Evolutionary conservation across 2,113 vertebrate genomes (phyloP), one percentile per base, ranked within the genome.

Genomic region (Halichoerus grypus): DNA sequence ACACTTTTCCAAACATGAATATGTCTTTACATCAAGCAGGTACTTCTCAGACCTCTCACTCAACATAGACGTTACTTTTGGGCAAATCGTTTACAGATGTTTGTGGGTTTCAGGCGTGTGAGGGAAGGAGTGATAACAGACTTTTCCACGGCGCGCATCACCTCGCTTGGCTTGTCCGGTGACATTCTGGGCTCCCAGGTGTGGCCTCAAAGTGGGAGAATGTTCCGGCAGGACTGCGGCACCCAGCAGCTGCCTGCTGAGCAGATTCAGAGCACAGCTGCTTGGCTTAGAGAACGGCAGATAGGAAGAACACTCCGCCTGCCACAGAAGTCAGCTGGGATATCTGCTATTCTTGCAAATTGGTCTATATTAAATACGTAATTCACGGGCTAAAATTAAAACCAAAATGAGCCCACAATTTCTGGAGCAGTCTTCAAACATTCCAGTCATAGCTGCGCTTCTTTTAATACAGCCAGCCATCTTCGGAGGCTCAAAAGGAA

Each of bases 301-400:
- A 80, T 1, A 94, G 63, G 36, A 96, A 76, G 79, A 93, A 61
- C 22, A 10, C 63, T 86, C 69, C 39, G 80, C 69, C 93, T 82
- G 94, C 94, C 71, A 24, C 76, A 19, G 49, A 81, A 85, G 51
- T 94, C 97, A 94, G 96, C 97, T 96, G 91, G 42, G 51, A 19
- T 39, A 95, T 42, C 96, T 93, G 93, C 96, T 97, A 83, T 93
- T 94, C 97, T 80, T 95, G 96, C 91, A 96, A 93, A 96, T 36
- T 69, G 67, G 53, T 93, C 95, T 97, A 79, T 49, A 80, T 88
- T 89, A 93, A 94, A 96, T 63, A 89, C 2, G 1, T 83, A 86
- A 97, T 83, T 93, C 79, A n/a, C 36, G 36, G 82, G 31, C 96
- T 95, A 88, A 97, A 98, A 96, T 95, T 91, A 97, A 97, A 97